Base-by-base conservation (phyloP, 30 jellyfish, hydroid and myxozoan species). In the Phacellophora camtschatica region DNA sequence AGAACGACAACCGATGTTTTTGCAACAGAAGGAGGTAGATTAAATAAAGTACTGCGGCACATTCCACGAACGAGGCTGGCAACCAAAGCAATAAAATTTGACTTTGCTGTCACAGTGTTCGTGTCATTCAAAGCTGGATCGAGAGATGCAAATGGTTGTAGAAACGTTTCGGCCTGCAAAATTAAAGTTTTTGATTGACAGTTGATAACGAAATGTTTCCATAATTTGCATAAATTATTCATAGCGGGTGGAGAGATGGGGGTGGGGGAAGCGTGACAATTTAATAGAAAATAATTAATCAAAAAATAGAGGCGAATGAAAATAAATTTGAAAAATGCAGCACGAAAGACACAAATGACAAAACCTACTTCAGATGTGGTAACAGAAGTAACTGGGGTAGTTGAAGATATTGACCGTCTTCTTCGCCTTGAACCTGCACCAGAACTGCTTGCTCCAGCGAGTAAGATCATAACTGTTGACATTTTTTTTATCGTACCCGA, bases 1-100 rank as follows among this genome's bases (percentile, higher is more conserved):
- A 83, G 36, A 42, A 71, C 87, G 25, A 54, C 95, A 12, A 74
- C 43, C 6, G 29, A 34, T 23, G 95, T n/a, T 43, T 61, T 70
- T 23, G 95, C 95, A 20, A 83, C 62, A 46, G 68, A 30, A 10
- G 88, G 82, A 11, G 87, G 61, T 28, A 37, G 71, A 7, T 32
- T 30, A 8, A 69, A 43, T 11, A 49, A 19, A 36, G 61, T 58
- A 37, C 28, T 59, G 1, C 78, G 46, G 48, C 95, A 83, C 88
- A 83, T 55, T 9, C 95, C 78, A 13, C 53, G 43, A 54, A 71
- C 36, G 35, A 67, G 28, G 24, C 20, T 41, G 2, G 34, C 48
- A 4, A 69, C 16, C 1, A 41, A 41, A 7, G 51, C 35, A 1
- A 82, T 30, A 22, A 82, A 62, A 63, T 46, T 39, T 16, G 67